Base-by-base conservation (phyloP, 2,888 invertebrate genomes). In the Drosophila formosana region DNA sequence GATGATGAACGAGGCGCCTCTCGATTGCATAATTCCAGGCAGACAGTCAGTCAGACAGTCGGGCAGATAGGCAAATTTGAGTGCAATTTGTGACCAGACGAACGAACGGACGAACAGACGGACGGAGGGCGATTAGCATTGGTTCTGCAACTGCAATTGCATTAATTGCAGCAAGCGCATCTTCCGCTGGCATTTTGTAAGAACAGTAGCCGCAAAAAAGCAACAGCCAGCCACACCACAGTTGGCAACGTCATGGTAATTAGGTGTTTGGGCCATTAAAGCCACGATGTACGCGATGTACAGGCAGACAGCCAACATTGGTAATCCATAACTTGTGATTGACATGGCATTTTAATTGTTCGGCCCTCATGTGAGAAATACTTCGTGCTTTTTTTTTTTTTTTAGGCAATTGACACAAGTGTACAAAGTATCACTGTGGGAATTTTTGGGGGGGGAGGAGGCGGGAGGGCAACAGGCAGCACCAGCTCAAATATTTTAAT, bases 331-430 rank as follows among this genome's bases (percentile, higher is more conserved):
- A 81, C 46, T 51, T 63, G 76, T 86, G 85, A 87, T 82, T 78
- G 85, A 82, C 80, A 68, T 72, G 88, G 72, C 74, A 81, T 85
- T 77, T 88, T 82, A 82, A 88, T 88, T 80, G 84, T 45, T 43
- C 57, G 72, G 68, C 75, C 82, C 81, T 72, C 84, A 75, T 76
- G 47, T 58, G 78, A 32, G 41, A 30, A 26, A 41, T 55, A 45
- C 25, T 50, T 32, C 32, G 9, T 18, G 9, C 11, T 37, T n/a
- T 25, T n/a, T n/a, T 23, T 34, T 56, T 45, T 47, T 53, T 64
- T 50, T 60, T 49, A 57, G 68, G 66, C 69, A 80, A 80, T 75
- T 79, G 82, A 82, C 64, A 69, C 56, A 64, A 65, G 65, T 45
- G 66, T 56, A 61, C 56, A 78, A 55, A 58, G 37, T 65, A 66